Conservation (phyloP, 1,140 invertebrate species). For the Gyrodactylus salaris region DNA sequence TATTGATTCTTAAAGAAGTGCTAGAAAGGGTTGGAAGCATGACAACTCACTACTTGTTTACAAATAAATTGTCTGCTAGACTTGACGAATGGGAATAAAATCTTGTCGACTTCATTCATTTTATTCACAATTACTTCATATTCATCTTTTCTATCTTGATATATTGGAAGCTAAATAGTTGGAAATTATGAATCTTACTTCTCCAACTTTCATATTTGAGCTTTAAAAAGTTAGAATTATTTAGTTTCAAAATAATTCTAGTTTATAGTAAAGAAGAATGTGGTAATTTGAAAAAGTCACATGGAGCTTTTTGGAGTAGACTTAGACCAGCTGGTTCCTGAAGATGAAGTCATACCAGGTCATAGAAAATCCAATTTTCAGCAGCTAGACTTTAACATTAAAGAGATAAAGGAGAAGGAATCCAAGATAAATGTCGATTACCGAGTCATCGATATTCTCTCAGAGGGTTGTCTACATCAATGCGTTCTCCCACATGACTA, state of each 20-base stretch:
- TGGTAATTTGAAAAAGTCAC: too few relatives aligned
- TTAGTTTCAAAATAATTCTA: too few relatives aligned
- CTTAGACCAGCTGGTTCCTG: background rate
- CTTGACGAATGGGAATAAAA: background rate
- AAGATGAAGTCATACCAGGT: background rate
- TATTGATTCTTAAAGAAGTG: too few relatives aligned
- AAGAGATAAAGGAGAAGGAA: too few relatives aligned
- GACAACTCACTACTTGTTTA: background rate
- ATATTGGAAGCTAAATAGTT: background rate
- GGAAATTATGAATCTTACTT: background rate
- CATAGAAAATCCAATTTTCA: too few relatives aligned
- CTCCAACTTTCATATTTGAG: background rate
- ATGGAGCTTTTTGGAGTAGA: background rate
- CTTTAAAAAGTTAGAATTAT: too few relatives aligned
- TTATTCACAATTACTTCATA: background rate
- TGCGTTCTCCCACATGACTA: background rate
- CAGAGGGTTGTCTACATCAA: background rate
- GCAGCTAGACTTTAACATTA: too few relatives aligned
- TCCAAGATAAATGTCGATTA: background rate
- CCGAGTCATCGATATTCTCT: background rate
- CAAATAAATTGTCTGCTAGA: background rate
- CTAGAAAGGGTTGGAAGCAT: too few relatives aligned
- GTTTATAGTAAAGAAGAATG: too few relatives aligned
- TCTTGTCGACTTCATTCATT: background rate
- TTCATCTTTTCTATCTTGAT: background rate